These are phyloP conservation scores for Hyles vespertilio DNA, from an alignment of 1,140 invertebrate species.

Conservation along the genomic window DNA sequence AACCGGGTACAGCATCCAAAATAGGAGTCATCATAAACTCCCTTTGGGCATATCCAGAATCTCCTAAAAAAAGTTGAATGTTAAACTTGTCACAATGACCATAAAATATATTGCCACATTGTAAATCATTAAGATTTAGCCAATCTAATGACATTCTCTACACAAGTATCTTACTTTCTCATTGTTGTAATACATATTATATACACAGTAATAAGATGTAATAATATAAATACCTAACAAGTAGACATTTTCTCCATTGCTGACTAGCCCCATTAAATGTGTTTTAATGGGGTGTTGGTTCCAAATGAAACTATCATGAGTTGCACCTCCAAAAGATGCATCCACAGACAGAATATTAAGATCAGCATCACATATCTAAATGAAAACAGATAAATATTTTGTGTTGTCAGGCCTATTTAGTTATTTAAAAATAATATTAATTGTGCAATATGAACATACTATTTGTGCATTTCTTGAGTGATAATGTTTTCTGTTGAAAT, in stretches of 20 bases:
- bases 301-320: conserved; percentile 19
- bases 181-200: not conserved
- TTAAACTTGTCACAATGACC: not conserved
- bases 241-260: conserved; percentile 7
- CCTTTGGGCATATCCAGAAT: conserved; percentile 27
- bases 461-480: conserved; percentile 30
- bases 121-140: not conserved
- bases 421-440: not conserved
- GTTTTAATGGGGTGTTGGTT: conserved; percentile 7
- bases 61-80: conserved; percentile 8
- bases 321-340: conserved; percentile 15
- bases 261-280: conserved; percentile 10
- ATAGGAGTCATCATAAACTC: conserved; percentile 26
- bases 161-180: not conserved
- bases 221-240: conserved; percentile 8
- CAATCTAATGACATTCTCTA: not conserved
- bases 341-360: conserved; percentile 17
- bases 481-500: conserved; percentile 27
- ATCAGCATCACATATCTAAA: conserved; percentile 16
- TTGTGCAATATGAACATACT: conserved; percentile 13
- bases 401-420: too few species aligned
- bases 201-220: not conserved
- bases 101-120: not conserved
- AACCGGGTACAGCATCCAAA: conserved; percentile 3
- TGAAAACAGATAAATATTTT: conserved; percentile 4